Percentiles rank a stretch among this genome's conserved stretches.
Conservation (phyloP, 2,113 vertebrate genomes). For the Pedetes capensis region DNA sequence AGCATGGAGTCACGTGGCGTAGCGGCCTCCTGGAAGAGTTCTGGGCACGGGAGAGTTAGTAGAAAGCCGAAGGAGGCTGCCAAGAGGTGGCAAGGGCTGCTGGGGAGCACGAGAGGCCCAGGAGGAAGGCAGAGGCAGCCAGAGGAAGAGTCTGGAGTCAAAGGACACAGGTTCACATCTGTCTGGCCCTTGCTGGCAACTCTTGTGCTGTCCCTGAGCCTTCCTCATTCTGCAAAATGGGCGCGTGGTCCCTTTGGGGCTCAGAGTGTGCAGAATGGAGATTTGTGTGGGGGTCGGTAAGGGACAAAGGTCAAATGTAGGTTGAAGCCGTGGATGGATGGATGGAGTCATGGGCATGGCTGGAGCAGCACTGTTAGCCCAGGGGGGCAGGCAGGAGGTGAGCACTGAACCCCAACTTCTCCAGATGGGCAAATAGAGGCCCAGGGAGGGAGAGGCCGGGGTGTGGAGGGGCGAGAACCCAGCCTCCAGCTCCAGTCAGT, state of each 20-base stretch:
- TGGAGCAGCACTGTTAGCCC: too few relatives aligned
- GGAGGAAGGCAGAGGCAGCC: background rate
- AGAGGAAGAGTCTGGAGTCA: accelerated
- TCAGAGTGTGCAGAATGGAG: background rate
- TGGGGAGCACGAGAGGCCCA: accelerated
- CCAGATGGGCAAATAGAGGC: background rate
- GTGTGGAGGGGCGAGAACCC: background rate
- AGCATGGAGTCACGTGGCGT: background rate
- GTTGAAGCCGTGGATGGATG: background rate
- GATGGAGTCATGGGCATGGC: too few relatives aligned
- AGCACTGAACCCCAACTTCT: background rate
- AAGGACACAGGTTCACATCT: background rate
- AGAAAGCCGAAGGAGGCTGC: background rate
- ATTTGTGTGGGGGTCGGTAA: background rate
- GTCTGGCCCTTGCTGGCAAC: background rate
- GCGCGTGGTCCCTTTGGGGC: background rate
- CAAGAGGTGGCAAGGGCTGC: background rate
- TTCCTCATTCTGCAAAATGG: background rate
- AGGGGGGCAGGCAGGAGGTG: too few relatives aligned
- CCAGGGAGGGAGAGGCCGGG: background rate
- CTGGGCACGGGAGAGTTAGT: background rate
- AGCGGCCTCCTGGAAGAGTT: too few relatives aligned
- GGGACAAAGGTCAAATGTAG: background rate
- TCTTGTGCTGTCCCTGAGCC: background rate
- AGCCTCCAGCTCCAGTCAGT: background rate